Evolutionary conservation across 1,140 invertebrate species (phyloP).

Genomic region (Drosophila suzukii): DNA sequence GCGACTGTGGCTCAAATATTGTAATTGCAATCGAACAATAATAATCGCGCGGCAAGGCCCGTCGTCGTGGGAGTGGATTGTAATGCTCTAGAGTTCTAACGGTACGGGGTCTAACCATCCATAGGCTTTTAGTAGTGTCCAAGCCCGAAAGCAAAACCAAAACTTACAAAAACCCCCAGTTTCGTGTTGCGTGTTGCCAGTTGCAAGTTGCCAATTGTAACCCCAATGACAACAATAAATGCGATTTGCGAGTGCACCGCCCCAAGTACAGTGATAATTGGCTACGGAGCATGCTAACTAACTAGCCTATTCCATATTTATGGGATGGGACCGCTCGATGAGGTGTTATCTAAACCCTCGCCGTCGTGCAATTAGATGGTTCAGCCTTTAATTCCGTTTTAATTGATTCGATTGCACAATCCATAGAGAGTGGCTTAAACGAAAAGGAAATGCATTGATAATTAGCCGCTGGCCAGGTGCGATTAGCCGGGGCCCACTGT

Average conservation of each 20-base stretch:
- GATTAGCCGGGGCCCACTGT: constrained; percentile 23
- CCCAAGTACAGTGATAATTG: constrained; percentile 37
- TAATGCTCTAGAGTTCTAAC: constrained; percentile 22
- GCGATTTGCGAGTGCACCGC: constrained; percentile 38
- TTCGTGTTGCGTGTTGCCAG: constrained; percentile 27
- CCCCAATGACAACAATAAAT: constrained; percentile 62
- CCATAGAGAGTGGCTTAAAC: neutral
- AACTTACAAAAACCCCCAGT: constrained; percentile 20
- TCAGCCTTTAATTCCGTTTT: constrained; percentile 12
- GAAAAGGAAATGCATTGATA: neutral
- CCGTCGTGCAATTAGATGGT: constrained; percentile 15
- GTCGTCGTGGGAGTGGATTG: constrained; percentile 36
- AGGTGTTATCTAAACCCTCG: constrained; percentile 9
- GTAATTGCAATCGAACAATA: constrained; percentile 29
- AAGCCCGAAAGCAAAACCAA: no score
- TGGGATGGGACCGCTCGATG: neutral
- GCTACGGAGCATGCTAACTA: no score
- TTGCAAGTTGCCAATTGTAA: constrained; percentile 14
- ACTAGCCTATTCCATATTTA: neutral
- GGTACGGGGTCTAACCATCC: neutral
- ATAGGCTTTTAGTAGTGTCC: neutral
- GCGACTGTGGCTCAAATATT: constrained; percentile 34
- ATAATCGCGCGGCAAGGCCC: constrained; percentile 33
- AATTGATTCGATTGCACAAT: constrained; percentile 26
- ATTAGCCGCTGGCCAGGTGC: neutral